These are phyloP conservation scores for Pseudeuparius sepicola DNA, from an alignment of 2,888 invertebrate species.

Conservation along the genomic window DNA sequence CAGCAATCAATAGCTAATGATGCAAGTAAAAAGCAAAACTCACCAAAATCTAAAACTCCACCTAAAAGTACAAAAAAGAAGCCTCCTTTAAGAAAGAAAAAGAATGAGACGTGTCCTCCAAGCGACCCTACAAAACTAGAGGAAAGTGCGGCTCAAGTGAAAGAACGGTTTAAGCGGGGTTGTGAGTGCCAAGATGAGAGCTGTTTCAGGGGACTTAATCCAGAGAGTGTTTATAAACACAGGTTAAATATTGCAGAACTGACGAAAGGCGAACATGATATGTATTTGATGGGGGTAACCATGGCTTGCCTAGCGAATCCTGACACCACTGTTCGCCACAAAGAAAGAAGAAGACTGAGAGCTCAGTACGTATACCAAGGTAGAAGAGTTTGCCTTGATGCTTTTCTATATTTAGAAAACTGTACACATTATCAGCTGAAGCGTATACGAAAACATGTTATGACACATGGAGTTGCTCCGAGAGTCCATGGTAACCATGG, in stretches of 20 bases:
- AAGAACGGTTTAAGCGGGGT: slow-evolving; percentile 57
- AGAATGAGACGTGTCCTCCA: slow-evolving; percentile 31
- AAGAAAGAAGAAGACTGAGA: slow-evolving; percentile 59
- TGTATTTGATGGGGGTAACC: slow-evolving; percentile 78
- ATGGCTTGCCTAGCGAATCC: slow-evolving; percentile 72
- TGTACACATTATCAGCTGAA: slow-evolving; percentile 71
- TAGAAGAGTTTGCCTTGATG: slow-evolving; percentile 65
- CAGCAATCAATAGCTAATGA: slow-evolving; percentile 14
- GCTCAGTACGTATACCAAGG: slow-evolving; percentile 73
- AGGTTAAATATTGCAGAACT: slow-evolving; percentile 68
- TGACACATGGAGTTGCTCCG: slow-evolving; percentile 70
- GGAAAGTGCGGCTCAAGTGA: slow-evolving; percentile 59
- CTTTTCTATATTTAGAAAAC: slow-evolving; percentile 69
- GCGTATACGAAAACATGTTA: slow-evolving; percentile 65
- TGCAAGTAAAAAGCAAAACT: slow-evolving; percentile 18
- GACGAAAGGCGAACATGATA: slow-evolving; percentile 72
- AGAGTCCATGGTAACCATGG: slow-evolving; percentile 71
- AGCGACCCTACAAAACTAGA: slow-evolving; percentile 55
- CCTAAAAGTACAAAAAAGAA: slow-evolving; percentile 38
- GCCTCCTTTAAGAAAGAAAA: slow-evolving; percentile 44
- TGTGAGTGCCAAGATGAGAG: slow-evolving; percentile 69
- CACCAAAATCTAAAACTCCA: slow-evolving; percentile 35
- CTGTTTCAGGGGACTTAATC: slow-evolving; percentile 64
- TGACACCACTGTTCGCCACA: slow-evolving; percentile 60
- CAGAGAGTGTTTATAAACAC: slow-evolving; percentile 66